Conservation (phyloP, 2,797 vertebrate genomes). For the Myotis daubentonii region DNA sequence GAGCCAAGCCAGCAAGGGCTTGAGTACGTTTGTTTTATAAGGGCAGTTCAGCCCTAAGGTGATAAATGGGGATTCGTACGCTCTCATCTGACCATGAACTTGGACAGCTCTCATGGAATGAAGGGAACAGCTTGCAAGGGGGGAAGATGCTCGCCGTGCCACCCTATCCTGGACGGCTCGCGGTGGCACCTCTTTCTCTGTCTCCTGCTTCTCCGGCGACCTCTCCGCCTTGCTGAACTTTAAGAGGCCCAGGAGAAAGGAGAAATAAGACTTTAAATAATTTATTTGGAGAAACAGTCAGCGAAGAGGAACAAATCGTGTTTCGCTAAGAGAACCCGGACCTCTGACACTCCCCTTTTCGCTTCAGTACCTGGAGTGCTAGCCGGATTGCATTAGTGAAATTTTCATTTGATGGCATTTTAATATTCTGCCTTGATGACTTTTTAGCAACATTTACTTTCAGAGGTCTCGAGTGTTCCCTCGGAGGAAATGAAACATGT, state of each 20-base stretch:
- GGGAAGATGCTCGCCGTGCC: background rate
- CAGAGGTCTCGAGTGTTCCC: conserved; percentile 97
- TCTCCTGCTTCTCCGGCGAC: conserved; percentile 54
- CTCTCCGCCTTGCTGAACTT: conserved; percentile 88
- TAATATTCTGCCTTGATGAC: conserved; percentile 99
- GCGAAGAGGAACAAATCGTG: conserved; percentile 99
- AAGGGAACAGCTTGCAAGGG: background rate
- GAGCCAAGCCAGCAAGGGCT: no score
- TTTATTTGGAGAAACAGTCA: conserved; percentile 95
- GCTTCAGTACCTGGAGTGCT: conserved; percentile 95
- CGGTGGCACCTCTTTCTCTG: conserved; percentile 59
- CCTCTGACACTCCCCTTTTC: conserved; percentile 91
- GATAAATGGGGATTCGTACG: background rate
- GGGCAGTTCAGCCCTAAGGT: background rate
- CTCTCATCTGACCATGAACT: background rate
- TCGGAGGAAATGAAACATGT: conserved; percentile 99
- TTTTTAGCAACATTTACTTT: conserved; percentile 99
- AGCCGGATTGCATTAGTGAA: conserved; percentile 98
- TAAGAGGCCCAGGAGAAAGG: conserved; percentile 92
- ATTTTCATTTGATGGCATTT: conserved; percentile 99
- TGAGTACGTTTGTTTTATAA: background rate
- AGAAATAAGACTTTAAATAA: conserved; percentile 93
- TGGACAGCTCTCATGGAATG: background rate
- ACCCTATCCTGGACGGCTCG: conserved; percentile 71
- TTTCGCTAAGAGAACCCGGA: conserved; percentile 97